Evolutionary conservation across 2,888 invertebrate genomes (phyloP), one percentile per base, ranked within the genome.

Genomic region (Crossocerus cetratus): DNA sequence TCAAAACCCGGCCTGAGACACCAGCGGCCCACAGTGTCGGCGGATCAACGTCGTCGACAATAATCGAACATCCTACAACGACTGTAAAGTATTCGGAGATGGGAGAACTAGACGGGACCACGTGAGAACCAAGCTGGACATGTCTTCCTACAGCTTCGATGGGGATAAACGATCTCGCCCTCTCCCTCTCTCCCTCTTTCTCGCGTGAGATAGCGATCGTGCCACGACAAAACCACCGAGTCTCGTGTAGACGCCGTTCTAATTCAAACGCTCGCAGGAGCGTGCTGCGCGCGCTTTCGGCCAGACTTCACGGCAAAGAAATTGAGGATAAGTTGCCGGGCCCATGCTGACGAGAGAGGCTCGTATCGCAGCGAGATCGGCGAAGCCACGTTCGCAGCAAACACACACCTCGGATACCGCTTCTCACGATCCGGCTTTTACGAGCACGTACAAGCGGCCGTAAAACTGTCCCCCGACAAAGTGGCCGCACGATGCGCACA

Each of bases 91-190:
- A 42, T 45, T 44, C 64, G 66, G 42, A 60, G 53, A 62, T 54
- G 67, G 42, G 64, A 65, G 54, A 54, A 55, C 11, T 42, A 23
- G 49, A 49, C 21, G 49, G 16, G 64, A 68, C 65, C 81, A 72
- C 70, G 74, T 77, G 72, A 81, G 73, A 75, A 69, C 78, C 72
- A 81, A 69, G 69, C 79, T 74, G 74, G 76, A 81, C 75, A 65
- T 72, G 60, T 66, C 73, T 64, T 53, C 62, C 71, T 67, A 77
- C 74, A 74, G 80, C 82, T 78, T 63, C 68, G 56, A 76, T 70
- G 79, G 75, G 80, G 78, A 80, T 81, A 81, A 80, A 81, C 82
- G 80, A 78, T 72, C 78, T 81, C 32, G 8, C 32, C 32, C 32
- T 3, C 4, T 4, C 8, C 11, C 11, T 32, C 32, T 11, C 32